Evolutionary conservation across 2,113 vertebrate species (phyloP).

Genomic region (Dolichallabes microphthalmus): DNA sequence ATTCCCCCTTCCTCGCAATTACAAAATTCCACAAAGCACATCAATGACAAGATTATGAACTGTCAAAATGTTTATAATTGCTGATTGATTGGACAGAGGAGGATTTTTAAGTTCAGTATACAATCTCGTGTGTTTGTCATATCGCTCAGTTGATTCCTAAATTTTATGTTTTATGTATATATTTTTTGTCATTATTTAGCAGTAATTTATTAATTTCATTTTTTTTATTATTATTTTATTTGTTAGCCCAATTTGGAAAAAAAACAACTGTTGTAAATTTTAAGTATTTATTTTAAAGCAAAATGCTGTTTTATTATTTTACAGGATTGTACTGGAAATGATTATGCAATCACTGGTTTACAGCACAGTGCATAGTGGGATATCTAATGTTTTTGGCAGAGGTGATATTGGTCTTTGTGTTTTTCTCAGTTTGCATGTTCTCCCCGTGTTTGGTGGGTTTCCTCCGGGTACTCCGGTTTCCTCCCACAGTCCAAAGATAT

Average conservation of each 20-base stretch:
- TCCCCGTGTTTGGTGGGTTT: no score
- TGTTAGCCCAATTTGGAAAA: not conserved
- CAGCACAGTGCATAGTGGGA: not conserved
- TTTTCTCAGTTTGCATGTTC: no score
- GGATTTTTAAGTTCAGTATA: not conserved
- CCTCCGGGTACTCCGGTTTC: no score
- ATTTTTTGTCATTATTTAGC: not conserved
- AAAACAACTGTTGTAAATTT: not conserved
- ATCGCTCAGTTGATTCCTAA: not conserved
- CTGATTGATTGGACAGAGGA: constrained; percentile 10
- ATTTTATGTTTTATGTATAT: not conserved
- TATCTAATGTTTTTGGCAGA: not conserved
- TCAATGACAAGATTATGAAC: not conserved
- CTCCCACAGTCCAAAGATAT: no score
- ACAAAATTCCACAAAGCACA: constrained; percentile 3
- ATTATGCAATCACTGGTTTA: not conserved
- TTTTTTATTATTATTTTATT: not conserved
- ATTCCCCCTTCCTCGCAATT: not conserved
- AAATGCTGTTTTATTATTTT: not conserved
- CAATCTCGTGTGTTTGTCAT: not conserved
- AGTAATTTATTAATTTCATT: not conserved
- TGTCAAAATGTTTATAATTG: constrained; percentile 44
- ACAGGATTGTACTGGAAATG: not conserved
- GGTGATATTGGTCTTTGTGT: not conserved
- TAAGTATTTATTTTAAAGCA: not conserved